Evolutionary conservation across 1,140 invertebrate species (phyloP), one percentile per base, ranked within the genome.

Genomic region (Nomia melanderi): DNA sequence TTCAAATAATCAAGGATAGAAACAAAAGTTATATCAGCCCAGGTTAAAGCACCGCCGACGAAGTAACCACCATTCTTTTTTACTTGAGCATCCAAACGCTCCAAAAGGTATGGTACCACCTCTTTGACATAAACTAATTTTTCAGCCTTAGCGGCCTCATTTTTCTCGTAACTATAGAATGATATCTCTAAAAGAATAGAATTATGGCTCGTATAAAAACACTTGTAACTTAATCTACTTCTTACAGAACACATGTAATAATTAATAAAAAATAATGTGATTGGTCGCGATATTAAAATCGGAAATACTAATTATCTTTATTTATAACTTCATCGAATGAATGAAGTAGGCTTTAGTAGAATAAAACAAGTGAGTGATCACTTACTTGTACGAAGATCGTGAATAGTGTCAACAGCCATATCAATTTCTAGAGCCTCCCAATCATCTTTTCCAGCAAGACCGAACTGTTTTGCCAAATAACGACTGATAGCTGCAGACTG

Each of bases 401-500:
- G 86, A 53, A 91, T 88, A 27, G 93, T 95, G 82, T 96, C 95
- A 69, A 95, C 94, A 17, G 93, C 91, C 53, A 94, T 92, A 87
- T 96, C 95, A 60, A 95, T 94, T 89, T 94, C 91, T 56, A 95
- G 87, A 81, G 94, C 92, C 88, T 96, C 95, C 92, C 94, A 94
- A 64, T 94, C 94, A 84, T 94, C 92, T 79, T 93, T 93, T 1
- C 96, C 96, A 74, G 92, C 93, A 60, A 97, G 87, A 72, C 93
- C 94, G 53, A 93, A 93, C 77, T 95, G 92, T 84, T 94, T 95
- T 9, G 95, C 96, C n/a, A 96, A 89, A 85, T 95, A 97, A 44
- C 96, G 93, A 50, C 92, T 93, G 83, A 97, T 96, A 39, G 96
- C 94, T 50, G 93, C 89, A 71, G 95, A 95, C 89, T 97, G 96